Base-by-base conservation (phyloP, 1,140 invertebrate genomes). In the Diplogasteroides magnus region DNA sequence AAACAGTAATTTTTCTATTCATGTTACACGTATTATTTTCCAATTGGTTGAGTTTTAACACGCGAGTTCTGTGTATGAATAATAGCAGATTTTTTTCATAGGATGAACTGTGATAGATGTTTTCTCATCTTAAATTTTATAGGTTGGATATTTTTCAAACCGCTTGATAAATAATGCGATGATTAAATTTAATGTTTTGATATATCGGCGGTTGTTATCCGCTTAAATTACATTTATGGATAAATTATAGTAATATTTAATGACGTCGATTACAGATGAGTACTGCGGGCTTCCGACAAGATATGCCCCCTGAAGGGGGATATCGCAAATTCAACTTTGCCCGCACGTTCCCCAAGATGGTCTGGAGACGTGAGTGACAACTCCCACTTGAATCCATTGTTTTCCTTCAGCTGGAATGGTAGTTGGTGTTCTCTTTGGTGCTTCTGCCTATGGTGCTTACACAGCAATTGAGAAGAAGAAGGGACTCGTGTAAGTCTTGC, bases 221-320 rank as follows among this genome's bases (percentile, higher is more conserved):
- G 37, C 19, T 48, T 48, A 19, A 48, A n/a, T n/a, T 48, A 48
- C 19, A 6, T 48, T 48, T 48, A 11, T 48, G 6, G 6, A 6
- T 48, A 11, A 19, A 11, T 48, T 6, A 48, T 19, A 48, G 37
- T 48, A 48, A 48, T 48, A 48, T 48, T 48, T 48, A 48, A 19
- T 48, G 6, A 48, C 37, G 6, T 48, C 6, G 19, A 11, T 48
- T 6, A 48, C 6, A 19, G 37, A 48, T 48, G 37, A 48, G 37
- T 48, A 63, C 28, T 31, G 69, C 69, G 32, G 58, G 63, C 11
- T 71, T 71, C 31, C 48, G 58, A 32, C 84, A 85, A 69, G 84
- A 85, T 57, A 78, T 85, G 76, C 83, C 84, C 28, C 84, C 84
- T 27, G 37, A 74, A 32, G 82, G 82, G 29, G 84, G 84, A 3